Percentiles rank a stretch among this genome's conserved stretches.
Evolutionary conservation across 2,113 vertebrate genomes (phyloP).

Genomic region (Marcusenius ussheri): DNA sequence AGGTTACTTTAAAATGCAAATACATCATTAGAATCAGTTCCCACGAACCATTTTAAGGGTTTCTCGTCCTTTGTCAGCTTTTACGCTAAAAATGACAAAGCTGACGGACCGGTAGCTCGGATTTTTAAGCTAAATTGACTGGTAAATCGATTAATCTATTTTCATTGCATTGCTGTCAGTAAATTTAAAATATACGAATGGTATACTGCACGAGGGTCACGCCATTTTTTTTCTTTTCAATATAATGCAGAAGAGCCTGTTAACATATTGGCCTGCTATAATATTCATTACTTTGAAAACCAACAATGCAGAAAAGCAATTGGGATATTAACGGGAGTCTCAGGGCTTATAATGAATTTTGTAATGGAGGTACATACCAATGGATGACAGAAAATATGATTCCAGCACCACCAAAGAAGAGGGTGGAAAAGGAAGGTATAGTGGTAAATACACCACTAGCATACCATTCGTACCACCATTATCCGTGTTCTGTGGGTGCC

Average conservation of each 20-base stretch:
- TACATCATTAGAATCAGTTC: constrained; percentile 24
- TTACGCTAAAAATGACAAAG: constrained; percentile 14
- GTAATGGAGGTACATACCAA: not conserved
- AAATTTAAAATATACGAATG: not conserved
- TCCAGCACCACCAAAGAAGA: not conserved
- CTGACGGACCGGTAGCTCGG: not conserved
- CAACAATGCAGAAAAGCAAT: constrained; percentile 2
- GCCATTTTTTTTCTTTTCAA: not conserved
- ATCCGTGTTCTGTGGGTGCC: not conserved
- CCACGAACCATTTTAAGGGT: not conserved
- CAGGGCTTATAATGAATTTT: not conserved
- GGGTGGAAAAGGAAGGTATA: not conserved
- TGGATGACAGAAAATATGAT: not conserved
- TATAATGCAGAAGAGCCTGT: not conserved
- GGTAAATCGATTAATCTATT: not conserved
- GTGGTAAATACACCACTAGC: not conserved
- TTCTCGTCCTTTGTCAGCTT: not conserved
- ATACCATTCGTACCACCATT: not conserved
- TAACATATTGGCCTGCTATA: not conserved
- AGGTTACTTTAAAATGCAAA: constrained; percentile 52
- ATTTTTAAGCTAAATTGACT: not conserved
- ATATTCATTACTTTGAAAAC: constrained; percentile 1
- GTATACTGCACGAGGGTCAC: not conserved
- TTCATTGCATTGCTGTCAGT: not conserved
- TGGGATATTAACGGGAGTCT: not conserved